Evolutionary conservation across 2,113 vertebrate genomes (phyloP).

Genomic region (Atlantisia rogersi): DNA sequence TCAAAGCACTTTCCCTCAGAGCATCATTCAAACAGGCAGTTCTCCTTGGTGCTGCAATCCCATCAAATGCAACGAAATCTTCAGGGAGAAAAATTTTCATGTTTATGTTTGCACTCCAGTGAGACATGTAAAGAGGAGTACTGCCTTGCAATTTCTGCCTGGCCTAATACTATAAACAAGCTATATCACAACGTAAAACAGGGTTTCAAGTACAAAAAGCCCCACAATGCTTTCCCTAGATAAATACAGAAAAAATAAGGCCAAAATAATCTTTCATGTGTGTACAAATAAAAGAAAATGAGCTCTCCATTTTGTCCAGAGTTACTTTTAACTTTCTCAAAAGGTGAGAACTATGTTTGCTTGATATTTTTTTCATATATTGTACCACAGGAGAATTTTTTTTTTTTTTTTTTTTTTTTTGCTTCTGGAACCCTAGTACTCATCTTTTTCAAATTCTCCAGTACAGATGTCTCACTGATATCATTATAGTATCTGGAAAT

Average conservation of each 20-base stretch:
- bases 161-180: neutral
- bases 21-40: neutral
- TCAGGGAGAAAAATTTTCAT: neutral
- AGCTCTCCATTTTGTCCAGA: neutral
- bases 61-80: neutral
- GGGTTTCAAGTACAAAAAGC: neutral
- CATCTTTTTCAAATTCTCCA: neutral
- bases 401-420: neutral
- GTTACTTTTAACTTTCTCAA: neutral
- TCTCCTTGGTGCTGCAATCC: neutral
- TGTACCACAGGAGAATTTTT: neutral
- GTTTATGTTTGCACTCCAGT: neutral
- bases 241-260: neutral
- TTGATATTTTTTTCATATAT: neutral
- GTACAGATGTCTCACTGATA: neutral
- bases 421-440: neutral
- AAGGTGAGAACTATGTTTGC: neutral
- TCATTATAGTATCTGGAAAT: neutral
- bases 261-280: neutral
- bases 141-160: neutral
- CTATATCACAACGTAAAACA: neutral
- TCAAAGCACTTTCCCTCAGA: neutral
- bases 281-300: neutral
- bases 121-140: too few relatives aligned
- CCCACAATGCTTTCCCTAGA: neutral